Base-by-base conservation (phyloP, 2,797 vertebrate genomes). In the Periparus ater region DNA sequence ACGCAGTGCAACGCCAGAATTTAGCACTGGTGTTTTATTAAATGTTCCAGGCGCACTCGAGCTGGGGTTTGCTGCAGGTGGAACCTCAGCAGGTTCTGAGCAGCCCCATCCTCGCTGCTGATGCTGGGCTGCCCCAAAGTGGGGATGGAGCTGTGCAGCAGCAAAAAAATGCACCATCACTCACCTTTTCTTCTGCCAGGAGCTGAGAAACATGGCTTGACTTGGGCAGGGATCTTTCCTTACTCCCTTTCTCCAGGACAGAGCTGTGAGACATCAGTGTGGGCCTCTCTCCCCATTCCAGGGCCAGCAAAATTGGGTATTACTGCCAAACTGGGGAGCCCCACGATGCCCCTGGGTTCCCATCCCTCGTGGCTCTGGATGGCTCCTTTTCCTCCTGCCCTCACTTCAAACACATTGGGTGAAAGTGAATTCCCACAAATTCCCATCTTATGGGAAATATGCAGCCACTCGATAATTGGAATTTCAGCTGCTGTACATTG, bases 391-490 rank as follows among this genome's bases (percentile, higher is more conserved):
- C 60, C 80, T 82, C 11, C 74, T 85, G 77, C 91, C 67, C 53
- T 96, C 90, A 77, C 71, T 73, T 55, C 62, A 72, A 22, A 86
- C 62, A 66, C 62, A 5, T 11, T 4, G n/a, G 21, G 44, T 79
- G 87, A 54, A 87, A 95, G 34, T 42, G 32, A 85, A 89, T 89
- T 89, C 77, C 63, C 18, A 10, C 42, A 42, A 42, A 42, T 42
- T 42, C 42, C 42, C 42, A 42, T 17, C 42, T 42, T 42, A 42
- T 42, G 42, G 42, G 42, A 42, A 42, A 42, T 42, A 42, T 7
- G 71, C 74, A 91, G 55, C 60, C 55, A 10, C 74, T 91, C 85
- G 54, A 51, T 88, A 89, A 87, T 44, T 85, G 82, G 68, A 77
- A 89, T 60, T 89, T 91, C 78, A 71, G 71, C 79, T 82, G 45